phyloP scores from a whole-genome alignment of 2,113 vertebrate species.

The Serinus canaria region DNA sequence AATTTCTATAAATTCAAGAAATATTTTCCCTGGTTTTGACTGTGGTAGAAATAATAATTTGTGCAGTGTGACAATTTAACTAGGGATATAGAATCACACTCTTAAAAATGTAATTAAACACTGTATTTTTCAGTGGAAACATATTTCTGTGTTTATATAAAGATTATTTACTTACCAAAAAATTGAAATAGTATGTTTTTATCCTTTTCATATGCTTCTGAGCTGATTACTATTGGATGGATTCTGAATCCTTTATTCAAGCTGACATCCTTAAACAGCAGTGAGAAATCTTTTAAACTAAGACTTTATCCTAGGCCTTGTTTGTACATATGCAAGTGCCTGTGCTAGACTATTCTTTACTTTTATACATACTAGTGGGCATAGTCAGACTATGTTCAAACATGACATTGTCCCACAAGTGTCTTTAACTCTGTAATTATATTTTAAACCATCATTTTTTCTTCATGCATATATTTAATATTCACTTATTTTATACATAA shows the following conservation, averaged over 20 bases:
- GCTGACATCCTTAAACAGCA: not conserved
- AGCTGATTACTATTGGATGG: not conserved
- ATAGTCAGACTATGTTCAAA: not conserved
- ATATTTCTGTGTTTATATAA: not conserved
- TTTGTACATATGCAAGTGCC: not conserved
- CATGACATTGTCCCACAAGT: not conserved
- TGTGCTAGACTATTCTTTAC: not conserved
- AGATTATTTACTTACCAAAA: not conserved
- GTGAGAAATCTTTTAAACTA: not conserved
- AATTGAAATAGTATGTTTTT: not conserved
- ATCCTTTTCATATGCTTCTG: not conserved
- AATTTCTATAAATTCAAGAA: not conserved
- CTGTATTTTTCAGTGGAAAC: not conserved
- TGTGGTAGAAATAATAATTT: not conserved
- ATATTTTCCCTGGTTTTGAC: not conserved
- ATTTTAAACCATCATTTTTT: not conserved
- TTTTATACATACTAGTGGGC: not conserved
- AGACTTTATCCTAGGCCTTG: not conserved
- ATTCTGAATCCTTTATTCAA: not conserved
- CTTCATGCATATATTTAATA: not conserved
- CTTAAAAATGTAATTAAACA: not conserved
- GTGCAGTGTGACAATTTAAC: not conserved
- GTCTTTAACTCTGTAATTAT: not conserved
- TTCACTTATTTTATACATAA: not conserved
- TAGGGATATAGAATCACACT: not conserved